Conservation (phyloP, 1,140 invertebrate species). For the Euschistus heros region DNA sequence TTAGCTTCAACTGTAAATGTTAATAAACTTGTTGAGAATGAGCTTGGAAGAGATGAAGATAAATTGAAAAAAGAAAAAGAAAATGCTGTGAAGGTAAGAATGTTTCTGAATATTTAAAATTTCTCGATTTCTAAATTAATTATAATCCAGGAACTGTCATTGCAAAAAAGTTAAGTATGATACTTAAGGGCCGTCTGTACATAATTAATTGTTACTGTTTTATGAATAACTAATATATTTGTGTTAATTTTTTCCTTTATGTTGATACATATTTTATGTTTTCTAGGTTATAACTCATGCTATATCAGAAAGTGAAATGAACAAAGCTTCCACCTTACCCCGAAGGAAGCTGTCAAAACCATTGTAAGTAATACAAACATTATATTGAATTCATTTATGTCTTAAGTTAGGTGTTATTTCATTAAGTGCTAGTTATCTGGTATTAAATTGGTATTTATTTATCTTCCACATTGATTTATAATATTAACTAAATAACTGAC, state of each 20-base stretch:
- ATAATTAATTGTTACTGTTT: background rate
- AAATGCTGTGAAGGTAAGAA: constrained; percentile 29
- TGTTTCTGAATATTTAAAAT: background rate
- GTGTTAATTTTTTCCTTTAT: background rate
- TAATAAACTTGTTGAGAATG: constrained; percentile 31
- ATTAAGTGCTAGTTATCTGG: background rate
- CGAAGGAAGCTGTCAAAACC: constrained; percentile 44
- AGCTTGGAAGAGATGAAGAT: constrained; percentile 38
- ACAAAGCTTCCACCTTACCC: constrained; percentile 29
- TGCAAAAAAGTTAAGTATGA: no score
- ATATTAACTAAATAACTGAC: no score
- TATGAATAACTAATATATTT: no score
- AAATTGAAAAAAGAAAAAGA: constrained; percentile 24
- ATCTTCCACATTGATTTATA: background rate
- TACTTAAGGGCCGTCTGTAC: no score
- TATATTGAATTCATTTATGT: background rate
- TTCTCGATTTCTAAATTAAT: background rate
- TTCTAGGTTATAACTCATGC: constrained; percentile 30
- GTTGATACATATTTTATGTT: constrained; percentile 8
- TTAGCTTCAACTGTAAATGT: constrained; percentile 31
- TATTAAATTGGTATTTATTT: background rate
- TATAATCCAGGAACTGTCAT: background rate
- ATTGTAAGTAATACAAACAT: constrained; percentile 25
- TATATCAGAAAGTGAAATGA: constrained; percentile 25
- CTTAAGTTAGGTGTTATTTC: background rate